Base-by-base conservation (phyloP, 2,888 invertebrate species). In the Agrochola lychnidis region DNA sequence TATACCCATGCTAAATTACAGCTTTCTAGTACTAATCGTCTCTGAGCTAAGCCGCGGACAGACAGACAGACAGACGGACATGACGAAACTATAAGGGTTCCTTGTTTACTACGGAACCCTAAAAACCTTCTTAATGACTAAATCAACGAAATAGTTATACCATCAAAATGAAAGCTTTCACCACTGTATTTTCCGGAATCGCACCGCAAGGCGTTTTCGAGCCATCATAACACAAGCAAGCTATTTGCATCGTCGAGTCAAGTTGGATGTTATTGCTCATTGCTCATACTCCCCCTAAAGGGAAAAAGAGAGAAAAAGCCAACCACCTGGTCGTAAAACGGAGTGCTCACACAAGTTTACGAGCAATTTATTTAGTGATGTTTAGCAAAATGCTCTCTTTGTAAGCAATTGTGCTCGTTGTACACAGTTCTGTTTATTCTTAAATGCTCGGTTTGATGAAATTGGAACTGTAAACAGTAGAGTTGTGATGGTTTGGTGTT, bases 261-360 rank as follows among this genome's bases (percentile, higher is more conserved):
- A 73, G 53, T 76, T 59, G 63, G 51, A 72, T 70, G 66, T 84
- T 76, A 80, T 69, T 80, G 69, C 59, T 71, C 81, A 80, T 69
- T 64, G 63, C 63, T 75, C 75, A 75, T 75, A 30, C 63, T 68
- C 45, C 67, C 48, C 30, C 4, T 45, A n/a, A 68, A 14, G n/a
- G 56, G 68, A 40, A 84, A 82, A 82, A 71, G 68, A 42, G 12
- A 30, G n/a, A 75, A 84, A 75, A 75, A 57, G 56, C 48, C 42
- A 63, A 79, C 63, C 82, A 82, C 85, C 85, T 84, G 81, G 64
- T 84, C 82, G 81, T 82, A 82, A 82, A 82, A 66, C 68, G 14
- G 14, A 73, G 73, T 71, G 82, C 75, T 57, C 70, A 56, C 62
- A 80, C 59, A 61, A 66, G 64, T 81, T 82, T 82, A 84, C 76